Conservation (phyloP, 2,888 invertebrate genomes). For the Aphodius granarius region DNA sequence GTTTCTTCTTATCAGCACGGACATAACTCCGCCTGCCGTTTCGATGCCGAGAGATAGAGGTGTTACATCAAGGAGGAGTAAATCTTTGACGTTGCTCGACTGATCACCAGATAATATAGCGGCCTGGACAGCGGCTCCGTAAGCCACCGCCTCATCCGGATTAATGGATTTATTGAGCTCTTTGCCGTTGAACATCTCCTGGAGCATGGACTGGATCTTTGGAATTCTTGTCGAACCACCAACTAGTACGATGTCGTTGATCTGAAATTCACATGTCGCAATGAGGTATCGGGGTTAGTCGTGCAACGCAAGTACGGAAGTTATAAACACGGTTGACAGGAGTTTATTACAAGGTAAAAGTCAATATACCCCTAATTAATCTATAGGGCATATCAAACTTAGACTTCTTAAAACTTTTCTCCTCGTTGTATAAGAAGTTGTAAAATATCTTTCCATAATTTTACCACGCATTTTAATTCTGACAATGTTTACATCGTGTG, state of each 20-base stretch:
- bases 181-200: constrained; percentile 58
- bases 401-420: no score
- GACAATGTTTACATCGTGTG: no score
- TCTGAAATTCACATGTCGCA: no score
- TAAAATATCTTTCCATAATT: no score
- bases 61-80: constrained; percentile 66
- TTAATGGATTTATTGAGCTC: constrained; percentile 72
- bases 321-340: no score
- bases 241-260: constrained; percentile 61
- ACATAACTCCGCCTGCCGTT: constrained; percentile 74
- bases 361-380: no score
- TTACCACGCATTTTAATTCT: no score
- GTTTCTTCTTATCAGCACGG: constrained; percentile 67
- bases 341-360: no score
- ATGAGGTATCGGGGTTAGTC: no score
- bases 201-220: constrained; percentile 65
- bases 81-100: constrained; percentile 61
- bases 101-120: constrained; percentile 63
- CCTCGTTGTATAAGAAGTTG: no score
- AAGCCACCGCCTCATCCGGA: constrained; percentile 72
- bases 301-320: no score
- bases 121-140: constrained; percentile 68
- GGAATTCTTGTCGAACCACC: constrained; percentile 73
- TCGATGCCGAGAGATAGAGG: constrained; percentile 71
- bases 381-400: no score